phyloP scores from a whole-genome alignment of 2,113 vertebrate species.

The Albula goreensis region DNA sequence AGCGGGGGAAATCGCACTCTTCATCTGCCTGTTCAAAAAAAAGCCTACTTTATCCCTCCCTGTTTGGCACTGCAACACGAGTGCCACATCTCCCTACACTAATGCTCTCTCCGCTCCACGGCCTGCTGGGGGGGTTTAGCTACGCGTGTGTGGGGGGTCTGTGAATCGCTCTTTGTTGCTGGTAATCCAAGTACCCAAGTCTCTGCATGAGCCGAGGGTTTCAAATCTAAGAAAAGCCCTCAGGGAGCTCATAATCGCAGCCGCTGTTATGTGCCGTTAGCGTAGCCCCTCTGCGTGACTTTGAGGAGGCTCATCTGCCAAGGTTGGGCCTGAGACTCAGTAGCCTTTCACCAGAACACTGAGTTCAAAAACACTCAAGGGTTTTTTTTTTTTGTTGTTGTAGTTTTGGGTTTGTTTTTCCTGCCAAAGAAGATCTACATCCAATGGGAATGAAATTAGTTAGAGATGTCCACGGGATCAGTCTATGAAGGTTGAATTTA shows the following conservation, averaged over 20 bases:
- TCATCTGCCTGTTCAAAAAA: not conserved
- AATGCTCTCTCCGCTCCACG: not conserved
- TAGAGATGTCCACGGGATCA: not conserved
- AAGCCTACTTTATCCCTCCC: not conserved
- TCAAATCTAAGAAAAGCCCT: not conserved
- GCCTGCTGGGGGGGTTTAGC: not conserved
- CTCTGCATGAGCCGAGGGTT: not conserved
- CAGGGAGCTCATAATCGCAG: not conserved
- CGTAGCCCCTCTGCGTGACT: not conserved
- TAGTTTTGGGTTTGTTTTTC: not conserved
- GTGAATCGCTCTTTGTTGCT: not conserved
- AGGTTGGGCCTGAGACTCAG: not conserved
- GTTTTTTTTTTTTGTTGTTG: not conserved
- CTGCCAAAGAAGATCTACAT: conserved; percentile 6
- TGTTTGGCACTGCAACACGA: not conserved
- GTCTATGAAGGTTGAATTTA: not conserved
- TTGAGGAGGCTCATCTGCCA: not conserved
- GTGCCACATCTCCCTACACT: not conserved
- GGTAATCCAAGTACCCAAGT: not conserved
- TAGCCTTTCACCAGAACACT: not conserved
- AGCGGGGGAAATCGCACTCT: not conserved
- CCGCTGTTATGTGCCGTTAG: not conserved
- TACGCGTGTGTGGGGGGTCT: not conserved
- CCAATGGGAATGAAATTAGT: not conserved
- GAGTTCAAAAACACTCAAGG: not conserved